Evolutionary conservation across 2,797 vertebrate genomes (phyloP).

Genomic region (Falco berigora): DNA sequence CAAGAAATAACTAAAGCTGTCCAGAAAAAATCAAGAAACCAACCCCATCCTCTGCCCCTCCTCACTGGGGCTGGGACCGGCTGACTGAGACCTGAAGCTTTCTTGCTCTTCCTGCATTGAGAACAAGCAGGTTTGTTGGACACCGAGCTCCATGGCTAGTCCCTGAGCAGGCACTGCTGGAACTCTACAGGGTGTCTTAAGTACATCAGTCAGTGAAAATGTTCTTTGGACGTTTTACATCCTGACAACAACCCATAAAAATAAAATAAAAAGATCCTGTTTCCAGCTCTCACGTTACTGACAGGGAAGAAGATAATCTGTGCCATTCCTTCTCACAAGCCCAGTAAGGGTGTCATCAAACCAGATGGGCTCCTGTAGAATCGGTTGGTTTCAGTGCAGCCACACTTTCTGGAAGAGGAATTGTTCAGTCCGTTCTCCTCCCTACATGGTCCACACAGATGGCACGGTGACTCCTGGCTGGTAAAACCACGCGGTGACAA

Average conservation of each 20-base stretch:
- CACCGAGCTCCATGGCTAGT: neutral
- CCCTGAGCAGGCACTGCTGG: neutral
- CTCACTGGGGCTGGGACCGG: neutral
- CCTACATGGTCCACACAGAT: rapidly evolving
- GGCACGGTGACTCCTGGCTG: neutral
- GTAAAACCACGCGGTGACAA: neutral
- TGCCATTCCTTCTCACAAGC: neutral
- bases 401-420: neutral
- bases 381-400: neutral
- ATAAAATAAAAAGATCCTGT: neutral
- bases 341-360: neutral
- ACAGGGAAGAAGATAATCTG: neutral
- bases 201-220: neutral
- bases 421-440: neutral
- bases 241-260: neutral
- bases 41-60: neutral
- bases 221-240: neutral
- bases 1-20: neutral
- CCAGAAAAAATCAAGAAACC: neutral
- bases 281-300: neutral
- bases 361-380: neutral
- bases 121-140: neutral
- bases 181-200: neutral
- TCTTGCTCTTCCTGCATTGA: neutral
- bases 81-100: neutral